phyloP scores from a whole-genome alignment of 2,888 invertebrate species.

The Caenorhabditis sp. region DNA sequence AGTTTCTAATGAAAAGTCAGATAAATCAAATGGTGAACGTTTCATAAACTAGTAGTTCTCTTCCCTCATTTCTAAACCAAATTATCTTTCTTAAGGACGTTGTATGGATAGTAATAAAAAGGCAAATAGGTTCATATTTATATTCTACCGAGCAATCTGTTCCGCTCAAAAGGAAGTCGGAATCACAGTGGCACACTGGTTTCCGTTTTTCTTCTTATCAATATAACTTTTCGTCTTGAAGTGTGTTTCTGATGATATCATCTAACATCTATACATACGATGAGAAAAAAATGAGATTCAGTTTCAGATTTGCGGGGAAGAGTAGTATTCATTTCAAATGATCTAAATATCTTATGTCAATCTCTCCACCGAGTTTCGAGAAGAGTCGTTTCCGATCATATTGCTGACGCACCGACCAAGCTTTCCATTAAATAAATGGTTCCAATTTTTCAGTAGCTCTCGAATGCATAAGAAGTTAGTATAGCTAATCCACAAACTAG shows the following conservation, averaged over 20 bases:
- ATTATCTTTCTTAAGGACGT: too few species aligned
- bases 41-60: too few species aligned
- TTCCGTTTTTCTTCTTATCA: constrained; percentile 21
- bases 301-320: constrained; percentile 38
- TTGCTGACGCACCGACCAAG: too few species aligned
- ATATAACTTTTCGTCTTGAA: constrained; percentile 3
- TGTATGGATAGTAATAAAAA: neutral
- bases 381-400: neutral
- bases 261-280: neutral
- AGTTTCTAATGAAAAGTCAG: constrained; percentile 2
- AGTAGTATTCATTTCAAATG: constrained; percentile 36
- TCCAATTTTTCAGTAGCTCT: neutral
- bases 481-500: too few species aligned
- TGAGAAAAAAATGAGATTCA: constrained; percentile 16
- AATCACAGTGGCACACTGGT: neutral
- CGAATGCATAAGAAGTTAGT: constrained; percentile 11
- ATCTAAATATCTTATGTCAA: constrained; percentile 11
- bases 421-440: neutral
- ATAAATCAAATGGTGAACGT: neutral
- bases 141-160: neutral
- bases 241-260: constrained; percentile 31
- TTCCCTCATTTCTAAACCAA: too few species aligned
- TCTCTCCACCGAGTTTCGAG: too few species aligned
- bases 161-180: too few species aligned
- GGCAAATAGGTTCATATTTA: neutral